phyloP scores from a whole-genome alignment of 2,113 vertebrate species.

The Hippocampus barbouri region DNA sequence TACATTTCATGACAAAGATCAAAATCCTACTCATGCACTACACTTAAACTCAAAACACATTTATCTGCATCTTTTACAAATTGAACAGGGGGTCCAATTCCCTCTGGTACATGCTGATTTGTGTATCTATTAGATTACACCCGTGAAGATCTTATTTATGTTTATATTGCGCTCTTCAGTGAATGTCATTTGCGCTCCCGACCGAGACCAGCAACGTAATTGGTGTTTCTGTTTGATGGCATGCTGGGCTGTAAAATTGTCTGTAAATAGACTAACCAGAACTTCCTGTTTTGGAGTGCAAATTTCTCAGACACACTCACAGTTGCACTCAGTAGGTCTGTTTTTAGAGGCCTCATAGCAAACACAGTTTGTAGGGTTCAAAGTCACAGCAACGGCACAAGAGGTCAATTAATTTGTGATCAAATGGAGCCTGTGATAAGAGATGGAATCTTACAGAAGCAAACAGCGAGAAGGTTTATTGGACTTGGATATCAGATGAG shows the following conservation, averaged over 20 bases:
- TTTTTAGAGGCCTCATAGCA: neutral
- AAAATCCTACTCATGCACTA: conserved; percentile 19
- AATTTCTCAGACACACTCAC: neutral
- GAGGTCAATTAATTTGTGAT: conserved; percentile 2
- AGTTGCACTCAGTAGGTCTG: neutral
- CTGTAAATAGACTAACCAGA: neutral
- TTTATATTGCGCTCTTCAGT: neutral
- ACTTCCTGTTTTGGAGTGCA: neutral
- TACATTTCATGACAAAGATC: conserved; percentile 32
- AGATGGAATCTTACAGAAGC: neutral
- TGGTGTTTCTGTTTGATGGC: neutral
- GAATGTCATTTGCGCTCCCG: neutral
- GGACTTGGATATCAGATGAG: neutral
- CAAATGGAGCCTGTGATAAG: neutral
- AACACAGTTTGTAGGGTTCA: neutral
- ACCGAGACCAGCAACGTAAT: neutral
- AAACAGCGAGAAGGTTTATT: neutral
- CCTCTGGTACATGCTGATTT: neutral
- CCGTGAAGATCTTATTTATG: neutral
- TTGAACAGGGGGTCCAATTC: neutral
- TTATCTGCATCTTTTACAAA: neutral
- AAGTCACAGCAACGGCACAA: neutral
- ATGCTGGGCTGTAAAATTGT: conserved; percentile 1
- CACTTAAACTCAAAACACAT: conserved; percentile 9
- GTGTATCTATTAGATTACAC: neutral